Conservation (phyloP, 2,888 invertebrate genomes). For the Trichopria drosophilae region DNA sequence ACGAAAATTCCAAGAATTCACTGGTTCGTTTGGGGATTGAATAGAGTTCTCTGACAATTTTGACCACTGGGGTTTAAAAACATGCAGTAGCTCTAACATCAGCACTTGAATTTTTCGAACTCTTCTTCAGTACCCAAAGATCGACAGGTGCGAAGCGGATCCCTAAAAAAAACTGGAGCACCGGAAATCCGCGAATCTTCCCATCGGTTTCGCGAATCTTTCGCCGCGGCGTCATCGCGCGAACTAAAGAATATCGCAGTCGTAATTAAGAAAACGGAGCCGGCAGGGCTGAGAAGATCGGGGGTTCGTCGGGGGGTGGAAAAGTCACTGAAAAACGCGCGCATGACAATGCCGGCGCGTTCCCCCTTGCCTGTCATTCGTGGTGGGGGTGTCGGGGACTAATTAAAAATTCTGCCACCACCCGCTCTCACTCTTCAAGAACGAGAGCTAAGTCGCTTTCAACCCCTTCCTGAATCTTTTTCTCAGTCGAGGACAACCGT, state of each 20-base stretch:
- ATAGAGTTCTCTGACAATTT: too few species aligned
- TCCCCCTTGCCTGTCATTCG: conserved; percentile 36
- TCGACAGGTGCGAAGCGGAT: too few species aligned
- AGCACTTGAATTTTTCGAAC: neutral
- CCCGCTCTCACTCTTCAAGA: conserved; percentile 26
- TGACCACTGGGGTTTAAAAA: too few species aligned
- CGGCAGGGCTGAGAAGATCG: conserved; percentile 39
- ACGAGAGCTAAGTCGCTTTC: too few species aligned
- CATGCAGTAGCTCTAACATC: too few species aligned
- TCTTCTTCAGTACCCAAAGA: neutral
- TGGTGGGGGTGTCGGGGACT: conserved; percentile 48
- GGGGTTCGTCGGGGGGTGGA: conserved; percentile 57
- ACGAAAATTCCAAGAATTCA: too few species aligned
- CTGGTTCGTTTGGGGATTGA: too few species aligned
- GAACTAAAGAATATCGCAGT: conserved; percentile 58
- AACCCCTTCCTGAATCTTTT: conserved; percentile 13
- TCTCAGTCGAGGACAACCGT: too few species aligned
- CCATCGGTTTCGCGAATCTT: too few species aligned
- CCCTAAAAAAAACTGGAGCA: too few species aligned
- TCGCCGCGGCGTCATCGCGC: conserved; percentile 57
- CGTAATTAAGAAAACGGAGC: conserved; percentile 58
- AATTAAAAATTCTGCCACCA: conserved; percentile 55
- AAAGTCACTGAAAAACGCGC: conserved; percentile 57
- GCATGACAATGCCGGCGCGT: conserved; percentile 58
- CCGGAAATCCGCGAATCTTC: too few species aligned